These are phyloP conservation scores for Plutomurus gul DNA, from an alignment of 1,140 invertebrate genomes.

Conservation along the genomic window DNA sequence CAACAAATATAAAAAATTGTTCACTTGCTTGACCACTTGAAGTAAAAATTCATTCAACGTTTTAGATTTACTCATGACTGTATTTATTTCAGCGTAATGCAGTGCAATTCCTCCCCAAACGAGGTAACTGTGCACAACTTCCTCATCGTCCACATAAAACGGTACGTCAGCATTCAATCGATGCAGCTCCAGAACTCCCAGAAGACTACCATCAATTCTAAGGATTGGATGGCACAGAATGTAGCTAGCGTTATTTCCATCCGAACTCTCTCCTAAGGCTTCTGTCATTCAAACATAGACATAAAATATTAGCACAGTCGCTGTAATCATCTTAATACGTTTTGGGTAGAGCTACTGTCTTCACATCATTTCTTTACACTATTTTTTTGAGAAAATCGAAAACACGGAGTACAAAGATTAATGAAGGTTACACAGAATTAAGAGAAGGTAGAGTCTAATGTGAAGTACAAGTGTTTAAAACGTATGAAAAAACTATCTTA, in stretches of 20 bases:
- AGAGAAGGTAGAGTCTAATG: too few species aligned
- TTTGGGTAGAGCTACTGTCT: too few species aligned
- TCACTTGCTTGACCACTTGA: slow-evolving; percentile 64
- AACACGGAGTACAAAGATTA: too few species aligned
- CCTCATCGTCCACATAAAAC: slow-evolving; percentile 71
- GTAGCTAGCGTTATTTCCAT: slow-evolving; percentile 56
- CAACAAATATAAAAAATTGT: not conserved
- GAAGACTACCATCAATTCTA: slow-evolving; percentile 63
- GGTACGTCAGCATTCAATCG: slow-evolving; percentile 56
- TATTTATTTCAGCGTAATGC: slow-evolving; percentile 60
- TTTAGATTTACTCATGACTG: slow-evolving; percentile 61
- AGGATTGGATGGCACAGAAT: slow-evolving; percentile 64
- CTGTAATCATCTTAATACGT: too few species aligned
- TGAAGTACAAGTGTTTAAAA: too few species aligned
- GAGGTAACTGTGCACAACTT: slow-evolving; percentile 66
- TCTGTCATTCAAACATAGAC: too few species aligned
- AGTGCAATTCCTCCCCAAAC: slow-evolving; percentile 65
- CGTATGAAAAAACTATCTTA: too few species aligned
- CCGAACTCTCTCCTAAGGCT: slow-evolving; percentile 28
- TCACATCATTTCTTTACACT: too few species aligned
- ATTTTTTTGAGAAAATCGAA: too few species aligned
- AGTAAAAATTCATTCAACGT: slow-evolving; percentile 65
- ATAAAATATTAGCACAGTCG: too few species aligned
- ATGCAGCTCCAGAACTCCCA: slow-evolving; percentile 63
- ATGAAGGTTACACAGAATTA: too few species aligned